Evolutionary conservation across 92 coral and sea anemone genomes (phyloP), one percentile per base, ranked within the genome.

Genomic region (Epizoanthus ramosus): DNA sequence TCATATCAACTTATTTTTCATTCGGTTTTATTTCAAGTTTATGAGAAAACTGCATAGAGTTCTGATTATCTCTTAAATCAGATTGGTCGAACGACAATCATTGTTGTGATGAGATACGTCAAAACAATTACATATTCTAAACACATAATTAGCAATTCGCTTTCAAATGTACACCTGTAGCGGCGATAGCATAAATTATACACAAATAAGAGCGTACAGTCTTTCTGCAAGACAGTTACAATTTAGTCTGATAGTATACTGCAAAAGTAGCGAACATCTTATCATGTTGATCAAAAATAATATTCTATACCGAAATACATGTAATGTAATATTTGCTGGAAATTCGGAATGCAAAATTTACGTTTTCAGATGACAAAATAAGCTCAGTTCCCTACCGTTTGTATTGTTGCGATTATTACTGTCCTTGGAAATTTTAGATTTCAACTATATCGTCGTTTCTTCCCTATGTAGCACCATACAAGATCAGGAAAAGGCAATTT

Each of bases 101-200:
- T 24, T 65, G 18, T 28, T 21, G 43, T 65, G 70, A 24, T 16
- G 33, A 31, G 45, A 33, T 15, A 7, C 45, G 47, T 67, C 72
- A 67, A 28, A 67, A 67, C 28, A 67, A 67, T 67, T 33, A 33
- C n/a, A 67, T 67, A 67, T 67, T 67, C 72, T 41, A 67, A 67
- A 67, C 72, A 33, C 72, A 35, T 67, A 67, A 28, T 75, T 75
- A 58, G 54, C 68, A 75, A 56, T 75, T 75, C 80, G 60, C 24
- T 41, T 58, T 41, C 14, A 17, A n/a, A 15, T 58, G 67, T 33
- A 75, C 80, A 75, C 80, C 80, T 58, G 80, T 75, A 57, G 64
- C 60, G 64, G 68, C 47, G 25, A 56, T 50, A 17, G 80, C 66
- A 75, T 75, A 57, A 33, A 58, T 75, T 75, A 75, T 24, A 13